phyloP scores from a whole-genome alignment of 2,113 vertebrate genomes.

The Tetrax tetrax region DNA sequence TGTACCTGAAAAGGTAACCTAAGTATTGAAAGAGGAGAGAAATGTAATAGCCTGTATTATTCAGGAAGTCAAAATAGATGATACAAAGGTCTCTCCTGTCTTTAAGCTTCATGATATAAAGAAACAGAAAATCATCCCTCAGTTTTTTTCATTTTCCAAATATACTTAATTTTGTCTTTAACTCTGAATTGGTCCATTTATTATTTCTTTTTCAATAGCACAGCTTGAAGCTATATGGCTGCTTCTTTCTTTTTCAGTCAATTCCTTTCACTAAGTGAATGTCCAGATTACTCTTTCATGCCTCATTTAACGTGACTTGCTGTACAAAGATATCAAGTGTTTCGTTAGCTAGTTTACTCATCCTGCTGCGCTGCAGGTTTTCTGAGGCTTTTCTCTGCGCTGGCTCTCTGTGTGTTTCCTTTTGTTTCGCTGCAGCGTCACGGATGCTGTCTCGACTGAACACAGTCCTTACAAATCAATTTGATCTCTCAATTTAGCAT shows the following conservation, averaged over 20 bases:
- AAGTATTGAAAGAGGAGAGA: slow-evolving; percentile 1
- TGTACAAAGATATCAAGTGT: slow-evolving; percentile 53
- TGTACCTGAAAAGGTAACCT: slow-evolving; percentile 10
- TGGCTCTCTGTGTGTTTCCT: slow-evolving; percentile 4
- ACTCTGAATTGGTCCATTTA: background rate
- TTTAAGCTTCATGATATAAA: background rate
- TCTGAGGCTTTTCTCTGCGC: slow-evolving; percentile 40
- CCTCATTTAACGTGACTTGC: slow-evolving; percentile 56
- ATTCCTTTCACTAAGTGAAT: slow-evolving; percentile 26
- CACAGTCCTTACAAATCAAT: background rate
- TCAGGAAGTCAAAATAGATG: background rate
- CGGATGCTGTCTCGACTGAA: background rate
- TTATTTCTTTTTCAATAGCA: slow-evolving; percentile 18
- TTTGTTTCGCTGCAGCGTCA: background rate
- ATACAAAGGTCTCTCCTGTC: background rate
- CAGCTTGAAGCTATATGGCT: slow-evolving; percentile 16
- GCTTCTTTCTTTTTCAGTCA: slow-evolving; percentile 6
- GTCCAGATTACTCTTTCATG: slow-evolving; percentile 63
- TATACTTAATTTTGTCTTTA: background rate
- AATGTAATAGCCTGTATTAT: slow-evolving; percentile 14
- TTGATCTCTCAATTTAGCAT: slow-evolving; percentile 2
- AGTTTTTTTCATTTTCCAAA: background rate
- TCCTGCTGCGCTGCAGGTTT: slow-evolving; percentile 67
- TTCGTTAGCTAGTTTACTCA: slow-evolving; percentile 49
- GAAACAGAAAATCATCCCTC: background rate